Conservation (phyloP, 2,888 invertebrate genomes). For the Acronicta aceris region DNA sequence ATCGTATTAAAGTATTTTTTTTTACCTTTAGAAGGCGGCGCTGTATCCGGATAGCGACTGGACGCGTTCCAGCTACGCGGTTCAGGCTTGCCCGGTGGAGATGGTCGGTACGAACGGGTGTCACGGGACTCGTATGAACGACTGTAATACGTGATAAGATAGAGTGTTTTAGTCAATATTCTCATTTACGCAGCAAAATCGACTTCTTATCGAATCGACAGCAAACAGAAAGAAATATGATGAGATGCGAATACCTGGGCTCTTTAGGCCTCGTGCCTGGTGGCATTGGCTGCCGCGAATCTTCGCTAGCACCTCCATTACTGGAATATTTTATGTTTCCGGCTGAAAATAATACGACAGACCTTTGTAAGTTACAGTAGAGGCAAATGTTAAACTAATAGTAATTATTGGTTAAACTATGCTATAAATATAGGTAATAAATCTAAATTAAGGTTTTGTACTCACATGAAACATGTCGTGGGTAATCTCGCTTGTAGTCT, state of each 20-base stretch:
- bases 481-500: conserved; percentile 85
- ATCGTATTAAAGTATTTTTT: background rate
- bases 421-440: too few species aligned
- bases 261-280: conserved; percentile 85
- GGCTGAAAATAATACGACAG: conserved; percentile 63
- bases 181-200: too few species aligned
- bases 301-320: conserved; percentile 80
- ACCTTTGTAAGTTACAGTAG: too few species aligned
- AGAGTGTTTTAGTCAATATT: too few species aligned
- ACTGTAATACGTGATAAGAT: conserved; percentile 51
- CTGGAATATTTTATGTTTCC: conserved; percentile 81
- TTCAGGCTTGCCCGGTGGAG: conserved; percentile 82
- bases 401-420: background rate
- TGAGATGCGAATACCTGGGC: conserved; percentile 73
- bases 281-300: conserved; percentile 82
- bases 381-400: too few species aligned
- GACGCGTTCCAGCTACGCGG: conserved; percentile 79
- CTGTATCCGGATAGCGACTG: conserved; percentile 77
- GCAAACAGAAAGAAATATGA: too few species aligned
- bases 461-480: conserved; percentile 81
- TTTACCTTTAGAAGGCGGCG: conserved; percentile 77
- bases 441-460: conserved; percentile 11
- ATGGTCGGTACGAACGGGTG: conserved; percentile 76
- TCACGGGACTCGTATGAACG: conserved; percentile 82
- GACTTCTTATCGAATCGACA: too few species aligned